Conservation (phyloP, 2,797 vertebrate genomes). For the Brotogeris chrysoptera region DNA sequence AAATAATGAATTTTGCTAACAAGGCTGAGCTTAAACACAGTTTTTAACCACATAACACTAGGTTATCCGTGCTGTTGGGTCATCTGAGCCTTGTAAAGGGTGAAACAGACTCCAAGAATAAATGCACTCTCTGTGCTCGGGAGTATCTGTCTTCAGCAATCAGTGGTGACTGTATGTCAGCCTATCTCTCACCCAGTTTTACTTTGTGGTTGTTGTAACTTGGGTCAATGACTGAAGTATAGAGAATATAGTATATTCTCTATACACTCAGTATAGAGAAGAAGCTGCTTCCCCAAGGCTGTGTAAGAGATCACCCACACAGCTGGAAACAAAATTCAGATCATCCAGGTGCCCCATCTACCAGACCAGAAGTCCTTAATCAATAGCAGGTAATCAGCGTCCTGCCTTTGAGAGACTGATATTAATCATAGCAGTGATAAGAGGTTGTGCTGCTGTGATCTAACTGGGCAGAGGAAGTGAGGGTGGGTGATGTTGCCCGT, state of each 20-base stretch:
- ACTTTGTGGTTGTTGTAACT: background rate
- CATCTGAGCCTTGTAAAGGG: background rate
- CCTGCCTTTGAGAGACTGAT: background rate
- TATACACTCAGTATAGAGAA: background rate
- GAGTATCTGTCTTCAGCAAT: rapidly evolving
- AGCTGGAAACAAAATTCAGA: background rate
- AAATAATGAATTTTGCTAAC: background rate
- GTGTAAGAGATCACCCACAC: background rate
- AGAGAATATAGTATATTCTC: too few relatives aligned
- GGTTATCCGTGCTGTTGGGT: background rate
- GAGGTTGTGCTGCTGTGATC: background rate
- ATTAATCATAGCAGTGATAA: background rate
- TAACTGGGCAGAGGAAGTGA: background rate
- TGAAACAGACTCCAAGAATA: background rate
- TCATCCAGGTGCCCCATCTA: background rate
- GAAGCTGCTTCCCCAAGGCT: background rate
- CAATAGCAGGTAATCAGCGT: background rate
- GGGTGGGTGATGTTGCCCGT: background rate
- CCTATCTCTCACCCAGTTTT: background rate
- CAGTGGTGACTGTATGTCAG: background rate
- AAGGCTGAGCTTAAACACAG: background rate
- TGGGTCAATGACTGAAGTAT: background rate
- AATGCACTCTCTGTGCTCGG: background rate
- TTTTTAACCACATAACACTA: background rate
- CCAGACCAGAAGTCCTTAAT: background rate